A percentile compares a stretch with the other conserved stretches of the same genome.
These are phyloP conservation scores for Amphiprion clarkii DNA, from an alignment of 2,797 vertebrate species.

Conservation along the genomic window DNA sequence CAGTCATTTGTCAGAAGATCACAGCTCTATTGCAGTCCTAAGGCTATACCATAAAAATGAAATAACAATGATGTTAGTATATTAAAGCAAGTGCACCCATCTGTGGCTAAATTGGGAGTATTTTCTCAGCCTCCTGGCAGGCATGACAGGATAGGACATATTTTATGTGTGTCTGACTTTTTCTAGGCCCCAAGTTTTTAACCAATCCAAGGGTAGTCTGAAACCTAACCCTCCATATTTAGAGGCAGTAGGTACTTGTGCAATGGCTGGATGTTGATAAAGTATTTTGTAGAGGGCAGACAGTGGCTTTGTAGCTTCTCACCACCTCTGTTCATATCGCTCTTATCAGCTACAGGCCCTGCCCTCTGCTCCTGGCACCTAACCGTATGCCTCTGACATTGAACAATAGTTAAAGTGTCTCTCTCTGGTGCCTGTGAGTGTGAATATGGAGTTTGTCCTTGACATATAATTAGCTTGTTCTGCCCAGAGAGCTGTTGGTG, in stretches of 20 bases:
- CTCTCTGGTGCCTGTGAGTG: constrained; percentile 44
- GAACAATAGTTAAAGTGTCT: constrained; percentile 65
- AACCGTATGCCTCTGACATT: constrained; percentile 73
- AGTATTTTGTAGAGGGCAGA: constrained; percentile 62
- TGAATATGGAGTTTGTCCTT: constrained; percentile 82
- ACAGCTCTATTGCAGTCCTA: constrained; percentile 31
- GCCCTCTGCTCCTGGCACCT: constrained; percentile 66
- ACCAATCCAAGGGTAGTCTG: constrained; percentile 56
- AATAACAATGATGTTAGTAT: constrained; percentile 56
- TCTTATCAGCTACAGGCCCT: constrained; percentile 68
- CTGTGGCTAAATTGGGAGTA: constrained; percentile 62
- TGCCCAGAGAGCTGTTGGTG: constrained; percentile 72
- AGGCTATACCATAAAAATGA: constrained; percentile 50
- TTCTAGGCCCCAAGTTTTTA: constrained; percentile 48
- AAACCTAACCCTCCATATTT: constrained; percentile 59
- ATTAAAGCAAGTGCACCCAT: constrained; percentile 62
- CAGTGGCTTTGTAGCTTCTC: constrained; percentile 61
- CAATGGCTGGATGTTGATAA: constrained; percentile 62
- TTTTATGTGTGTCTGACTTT: constrained; percentile 82
- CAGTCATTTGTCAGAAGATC: constrained; percentile 43
- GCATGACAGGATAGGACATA: constrained; percentile 49
- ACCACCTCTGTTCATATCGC: constrained; percentile 69
- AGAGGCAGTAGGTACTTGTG: constrained; percentile 46
- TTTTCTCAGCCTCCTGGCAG: constrained; percentile 44
- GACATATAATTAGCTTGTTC: constrained; percentile 85